phyloP scores from a whole-genome alignment of 1,140 invertebrate genomes.

The Drusus annulatus region DNA sequence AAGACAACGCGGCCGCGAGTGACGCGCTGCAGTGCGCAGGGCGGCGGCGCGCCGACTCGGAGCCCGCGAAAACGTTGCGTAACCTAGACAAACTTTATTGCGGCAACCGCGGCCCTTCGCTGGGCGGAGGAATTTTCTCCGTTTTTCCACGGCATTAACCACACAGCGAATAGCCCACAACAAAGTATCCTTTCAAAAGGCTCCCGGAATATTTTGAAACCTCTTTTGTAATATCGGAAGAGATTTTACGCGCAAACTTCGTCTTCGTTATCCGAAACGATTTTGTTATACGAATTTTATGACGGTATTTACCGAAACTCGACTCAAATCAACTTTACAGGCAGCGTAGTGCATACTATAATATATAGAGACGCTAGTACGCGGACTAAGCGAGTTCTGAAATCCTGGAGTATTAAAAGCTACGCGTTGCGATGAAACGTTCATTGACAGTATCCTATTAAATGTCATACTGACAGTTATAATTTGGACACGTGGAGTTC shows the following conservation, averaged over 20 bases:
- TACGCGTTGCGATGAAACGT: too few species aligned
- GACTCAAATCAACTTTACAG: neutral
- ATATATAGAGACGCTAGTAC: neutral
- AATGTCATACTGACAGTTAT: constrained; percentile 35
- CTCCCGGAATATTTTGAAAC: neutral
- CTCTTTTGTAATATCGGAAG: neutral
- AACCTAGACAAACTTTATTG: constrained; percentile 43
- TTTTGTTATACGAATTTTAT: too few species aligned
- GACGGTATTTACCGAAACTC: neutral
- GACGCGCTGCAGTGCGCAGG: constrained; percentile 18
- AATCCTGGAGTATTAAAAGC: too few species aligned
- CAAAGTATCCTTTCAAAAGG: neutral
- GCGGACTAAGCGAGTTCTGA: too few species aligned
- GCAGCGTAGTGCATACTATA: neutral
- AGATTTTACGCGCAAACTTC: neutral
- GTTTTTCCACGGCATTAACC: neutral
- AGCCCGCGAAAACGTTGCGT: constrained; percentile 52
- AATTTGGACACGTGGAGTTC: constrained; percentile 1
- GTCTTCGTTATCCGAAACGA: neutral
- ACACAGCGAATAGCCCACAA: neutral
- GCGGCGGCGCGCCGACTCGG: neutral
- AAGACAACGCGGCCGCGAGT: constrained; percentile 35
- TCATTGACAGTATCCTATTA: neutral
- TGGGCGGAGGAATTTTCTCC: too few species aligned
- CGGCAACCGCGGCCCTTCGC: constrained; percentile 16